Evolutionary conservation across 2,797 vertebrate genomes (phyloP).

Genomic region (Pampus argenteus): DNA sequence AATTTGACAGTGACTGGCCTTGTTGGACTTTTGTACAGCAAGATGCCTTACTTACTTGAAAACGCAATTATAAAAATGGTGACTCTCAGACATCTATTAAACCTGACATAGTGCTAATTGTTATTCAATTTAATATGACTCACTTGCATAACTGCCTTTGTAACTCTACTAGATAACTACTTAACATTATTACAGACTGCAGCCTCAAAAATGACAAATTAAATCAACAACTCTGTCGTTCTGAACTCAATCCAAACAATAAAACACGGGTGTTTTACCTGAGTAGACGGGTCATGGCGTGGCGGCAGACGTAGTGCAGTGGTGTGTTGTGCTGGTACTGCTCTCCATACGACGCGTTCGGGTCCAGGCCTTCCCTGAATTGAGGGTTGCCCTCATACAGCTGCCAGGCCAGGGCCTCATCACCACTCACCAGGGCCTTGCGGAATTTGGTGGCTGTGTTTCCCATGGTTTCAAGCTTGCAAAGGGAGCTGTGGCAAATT

Average conservation of each 20-base stretch:
- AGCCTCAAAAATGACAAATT: conserved; percentile 10
- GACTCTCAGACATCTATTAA: conserved; percentile 29
- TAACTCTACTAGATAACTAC: conserved; percentile 27
- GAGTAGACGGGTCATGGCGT: conserved; percentile 96
- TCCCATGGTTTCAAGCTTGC: conserved; percentile 88
- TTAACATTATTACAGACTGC: conserved; percentile 7
- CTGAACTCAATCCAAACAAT: neutral
- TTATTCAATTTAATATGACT: conserved; percentile 42
- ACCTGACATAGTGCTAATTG: conserved; percentile 29
- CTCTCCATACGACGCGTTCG: conserved; percentile 97
- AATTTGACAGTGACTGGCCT: neutral
- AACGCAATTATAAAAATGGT: conserved; percentile 16
- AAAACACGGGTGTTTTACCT: conserved; percentile 80
- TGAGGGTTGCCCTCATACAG: conserved; percentile 98
- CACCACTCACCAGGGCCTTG: conserved; percentile 96
- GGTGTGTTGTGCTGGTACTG: conserved; percentile 99
- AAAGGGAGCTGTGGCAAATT: conserved; percentile 58
- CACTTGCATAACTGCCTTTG: conserved; percentile 15
- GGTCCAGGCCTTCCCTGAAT: conserved; percentile 96
- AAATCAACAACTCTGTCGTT: neutral
- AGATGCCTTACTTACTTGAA: conserved; percentile 18
- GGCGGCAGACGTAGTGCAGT: conserved; percentile 95
- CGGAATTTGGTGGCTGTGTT: conserved; percentile 99
- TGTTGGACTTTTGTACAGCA: neutral
- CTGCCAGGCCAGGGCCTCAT: conserved; percentile 97